Conservation (phyloP, 2,113 vertebrate genomes). For the Stictonetta naevosa region DNA sequence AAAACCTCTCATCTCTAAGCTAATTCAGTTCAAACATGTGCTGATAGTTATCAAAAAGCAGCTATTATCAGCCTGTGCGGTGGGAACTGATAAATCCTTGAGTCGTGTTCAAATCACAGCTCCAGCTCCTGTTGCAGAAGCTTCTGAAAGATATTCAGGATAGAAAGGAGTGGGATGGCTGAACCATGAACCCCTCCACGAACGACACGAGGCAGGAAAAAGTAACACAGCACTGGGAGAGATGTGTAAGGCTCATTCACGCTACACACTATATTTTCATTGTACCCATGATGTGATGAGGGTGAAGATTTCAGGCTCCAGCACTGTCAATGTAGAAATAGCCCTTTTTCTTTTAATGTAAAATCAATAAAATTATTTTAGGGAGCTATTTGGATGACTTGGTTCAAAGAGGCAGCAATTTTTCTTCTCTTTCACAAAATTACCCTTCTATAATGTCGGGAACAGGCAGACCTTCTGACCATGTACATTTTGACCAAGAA, state of each 20-base stretch:
- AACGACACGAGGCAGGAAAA: background rate
- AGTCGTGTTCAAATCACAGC: background rate
- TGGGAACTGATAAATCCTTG: background rate
- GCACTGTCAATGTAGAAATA: background rate
- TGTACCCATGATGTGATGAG: background rate
- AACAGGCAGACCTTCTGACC: conserved; percentile 37
- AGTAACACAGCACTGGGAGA: background rate
- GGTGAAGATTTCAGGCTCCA: background rate
- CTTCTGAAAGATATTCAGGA: background rate
- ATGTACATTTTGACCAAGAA: background rate
- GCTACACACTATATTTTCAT: background rate
- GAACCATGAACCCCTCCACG: background rate
- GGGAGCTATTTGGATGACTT: conserved; percentile 7
- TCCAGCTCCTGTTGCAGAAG: accelerated
- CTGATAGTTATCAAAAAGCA: background rate
- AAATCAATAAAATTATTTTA: conserved; percentile 55
- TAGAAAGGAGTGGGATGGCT: background rate
- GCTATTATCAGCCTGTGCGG: background rate
- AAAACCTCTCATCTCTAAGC: background rate
- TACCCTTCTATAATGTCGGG: background rate
- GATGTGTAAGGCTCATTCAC: background rate
- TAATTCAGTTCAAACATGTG: background rate
- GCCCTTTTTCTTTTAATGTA: background rate
- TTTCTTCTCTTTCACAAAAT: conserved; percentile 43
- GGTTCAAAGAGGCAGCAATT: conserved; percentile 38